Conservation (phyloP, 2,113 vertebrate species). For the Morone chrysops region DNA sequence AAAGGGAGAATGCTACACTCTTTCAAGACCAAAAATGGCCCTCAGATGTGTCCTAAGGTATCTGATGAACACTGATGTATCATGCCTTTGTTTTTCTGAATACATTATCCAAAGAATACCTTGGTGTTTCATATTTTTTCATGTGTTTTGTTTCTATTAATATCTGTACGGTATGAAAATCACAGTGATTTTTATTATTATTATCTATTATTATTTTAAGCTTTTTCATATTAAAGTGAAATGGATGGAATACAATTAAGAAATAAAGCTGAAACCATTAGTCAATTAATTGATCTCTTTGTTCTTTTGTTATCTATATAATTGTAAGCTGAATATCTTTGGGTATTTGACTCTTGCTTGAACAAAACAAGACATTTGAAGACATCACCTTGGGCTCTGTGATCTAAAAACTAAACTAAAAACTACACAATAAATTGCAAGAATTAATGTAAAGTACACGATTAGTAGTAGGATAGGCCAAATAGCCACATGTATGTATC, state of each 20-base stretch:
- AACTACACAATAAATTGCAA: neutral
- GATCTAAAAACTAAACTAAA: neutral
- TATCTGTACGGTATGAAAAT: neutral
- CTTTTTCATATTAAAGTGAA: slow-evolving; percentile 2
- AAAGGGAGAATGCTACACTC: neutral
- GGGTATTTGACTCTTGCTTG: neutral
- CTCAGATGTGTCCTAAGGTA: neutral
- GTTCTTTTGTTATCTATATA: no score
- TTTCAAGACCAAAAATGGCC: neutral
- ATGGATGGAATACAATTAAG: neutral
- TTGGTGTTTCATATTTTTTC: neutral
- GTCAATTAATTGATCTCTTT: neutral
- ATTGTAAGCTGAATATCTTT: no score
- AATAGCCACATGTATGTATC: neutral
- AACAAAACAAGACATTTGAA: slow-evolving; percentile 2
- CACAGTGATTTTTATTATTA: neutral
- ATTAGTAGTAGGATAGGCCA: neutral
- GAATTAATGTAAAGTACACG: neutral
- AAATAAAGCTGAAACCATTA: neutral
- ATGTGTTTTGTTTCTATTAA: neutral
- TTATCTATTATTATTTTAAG: neutral
- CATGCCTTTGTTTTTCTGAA: neutral
- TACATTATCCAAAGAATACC: neutral
- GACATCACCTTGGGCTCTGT: neutral
- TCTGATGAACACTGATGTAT: slow-evolving; percentile 25